phyloP scores from a whole-genome alignment of 2,888 invertebrate genomes.

The Xanthorhoe spadicearia region DNA sequence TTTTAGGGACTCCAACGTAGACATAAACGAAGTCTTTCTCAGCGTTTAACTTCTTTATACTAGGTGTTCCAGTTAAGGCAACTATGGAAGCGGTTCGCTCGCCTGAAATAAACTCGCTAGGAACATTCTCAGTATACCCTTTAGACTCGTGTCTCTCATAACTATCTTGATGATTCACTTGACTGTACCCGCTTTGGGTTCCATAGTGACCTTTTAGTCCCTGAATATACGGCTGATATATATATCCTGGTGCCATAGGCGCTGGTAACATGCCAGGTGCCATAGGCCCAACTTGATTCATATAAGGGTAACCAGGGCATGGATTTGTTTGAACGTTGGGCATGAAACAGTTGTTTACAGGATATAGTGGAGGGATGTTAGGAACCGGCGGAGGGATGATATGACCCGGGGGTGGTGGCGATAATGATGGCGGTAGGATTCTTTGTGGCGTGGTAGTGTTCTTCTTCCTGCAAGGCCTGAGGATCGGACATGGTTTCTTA shows the following conservation, averaged over 20 bases:
- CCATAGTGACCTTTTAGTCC: not conserved
- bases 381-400: constrained; percentile 12
- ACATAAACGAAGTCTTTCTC: constrained; percentile 53
- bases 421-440: constrained; percentile 29
- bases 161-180: not conserved
- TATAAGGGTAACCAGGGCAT: constrained; percentile 8
- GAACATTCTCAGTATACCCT: not conserved
- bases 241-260: not conserved
- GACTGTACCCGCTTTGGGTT: not conserved
- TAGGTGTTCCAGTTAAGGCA: constrained; percentile 1
- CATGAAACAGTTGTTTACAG: constrained; percentile 12
- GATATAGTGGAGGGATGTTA: not conserved
- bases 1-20: constrained; percentile 64
- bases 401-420: constrained; percentile 17
- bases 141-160: not conserved
- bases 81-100: not conserved
- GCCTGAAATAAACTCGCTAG: not conserved
- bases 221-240: not conserved
- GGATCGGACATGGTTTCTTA: constrained; percentile 39
- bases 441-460: constrained; percentile 6
- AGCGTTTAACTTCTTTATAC: not conserved
- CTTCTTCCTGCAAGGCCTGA: constrained; percentile 20
- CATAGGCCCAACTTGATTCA: constrained; percentile 2
- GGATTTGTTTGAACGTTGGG: constrained; percentile 3
- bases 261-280: constrained; percentile 3